These are phyloP conservation scores for Gopherus evgoodei DNA, from an alignment of 2,113 vertebrate species.

Conservation along the genomic window DNA sequence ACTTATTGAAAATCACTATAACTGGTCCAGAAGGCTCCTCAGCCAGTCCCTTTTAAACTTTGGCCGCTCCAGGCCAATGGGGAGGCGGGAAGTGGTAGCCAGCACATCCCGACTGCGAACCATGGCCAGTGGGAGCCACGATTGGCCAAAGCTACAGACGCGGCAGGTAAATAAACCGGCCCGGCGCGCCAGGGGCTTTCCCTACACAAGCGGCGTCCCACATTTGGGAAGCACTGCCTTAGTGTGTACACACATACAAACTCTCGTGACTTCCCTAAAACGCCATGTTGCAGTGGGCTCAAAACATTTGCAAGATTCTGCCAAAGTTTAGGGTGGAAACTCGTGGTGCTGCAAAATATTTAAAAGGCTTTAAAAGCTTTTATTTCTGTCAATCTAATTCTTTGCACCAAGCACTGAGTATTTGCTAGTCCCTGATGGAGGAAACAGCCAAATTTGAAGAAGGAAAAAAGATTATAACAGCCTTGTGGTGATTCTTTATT, in stretches of 20 bases:
- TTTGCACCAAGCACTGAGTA: fast-evolving
- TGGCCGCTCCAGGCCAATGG: too few species aligned
- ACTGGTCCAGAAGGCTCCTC: too few species aligned
- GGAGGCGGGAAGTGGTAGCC: too few species aligned
- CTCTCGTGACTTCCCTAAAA: fast-evolving
- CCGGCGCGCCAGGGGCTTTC: too few species aligned
- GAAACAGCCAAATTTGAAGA: neutral
- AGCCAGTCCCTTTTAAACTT: too few species aligned
- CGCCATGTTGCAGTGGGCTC: neutral
- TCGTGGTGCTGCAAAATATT: neutral
- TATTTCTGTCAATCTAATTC: neutral
- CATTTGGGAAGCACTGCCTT: neutral
- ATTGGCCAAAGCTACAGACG: too few species aligned
- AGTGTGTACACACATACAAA: fast-evolving
- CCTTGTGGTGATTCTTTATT: fast-evolving
- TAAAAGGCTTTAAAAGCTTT: fast-evolving
- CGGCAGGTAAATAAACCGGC: too few species aligned
- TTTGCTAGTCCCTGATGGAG: fast-evolving
- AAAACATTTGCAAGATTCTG: neutral
- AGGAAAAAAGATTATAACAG: fast-evolving
- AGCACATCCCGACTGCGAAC: too few species aligned
- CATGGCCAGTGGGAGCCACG: too few species aligned
- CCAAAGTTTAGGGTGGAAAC: neutral
- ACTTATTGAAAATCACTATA: too few species aligned
- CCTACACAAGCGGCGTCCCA: too few species aligned